Base-by-base conservation (phyloP, 1,140 invertebrate genomes). In the Alviniconcha marisindica region DNA sequence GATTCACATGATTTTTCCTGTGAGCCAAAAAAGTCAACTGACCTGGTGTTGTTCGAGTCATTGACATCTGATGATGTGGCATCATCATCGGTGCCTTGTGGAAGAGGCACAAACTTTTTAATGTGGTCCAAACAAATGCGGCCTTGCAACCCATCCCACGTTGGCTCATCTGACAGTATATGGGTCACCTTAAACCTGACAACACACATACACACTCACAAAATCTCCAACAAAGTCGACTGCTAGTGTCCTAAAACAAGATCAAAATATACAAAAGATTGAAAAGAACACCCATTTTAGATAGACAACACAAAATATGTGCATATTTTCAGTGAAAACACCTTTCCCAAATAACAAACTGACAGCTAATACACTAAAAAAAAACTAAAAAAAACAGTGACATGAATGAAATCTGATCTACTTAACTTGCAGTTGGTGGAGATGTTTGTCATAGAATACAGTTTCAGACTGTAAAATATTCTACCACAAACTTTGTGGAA, bases 131-230 rank as follows among this genome's bases (percentile, higher is more conserved):
- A 80, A 7, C 69, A 84, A 5, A 92, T 78, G 54, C 89, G 82
- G 21, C 91, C 90, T 40, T 18, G 84, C 40, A 86, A 74, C 18
- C 91, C 90, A 28, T 69, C 73, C 91, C 91, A 92, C 15, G 24
- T 81, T 3, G 80, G 82, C 40, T 89, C 84, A 71, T 90, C 85
- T 33, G 90, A 91, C 42, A 92, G 78, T 36, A 91, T 82, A 73
- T 91, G 86, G 5, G 86, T 86, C 74, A 87, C 85, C 3, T 84
- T 77, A 84, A 91, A 92, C 71, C 91, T 91, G 63, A 44, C 36
- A 33, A 81, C 12, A 48, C 10, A 76, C 5, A 42, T 21, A 15
- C 51, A 71, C 7, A 60, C 7, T 15, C 38, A 56, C 31, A 28
- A 12, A 74, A 14, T 31, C 21, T 28, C 63, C 21, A 44, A 15